Evolutionary conservation across 2,113 vertebrate species (phyloP).

Genomic region (Campylomormyrus numenius): DNA sequence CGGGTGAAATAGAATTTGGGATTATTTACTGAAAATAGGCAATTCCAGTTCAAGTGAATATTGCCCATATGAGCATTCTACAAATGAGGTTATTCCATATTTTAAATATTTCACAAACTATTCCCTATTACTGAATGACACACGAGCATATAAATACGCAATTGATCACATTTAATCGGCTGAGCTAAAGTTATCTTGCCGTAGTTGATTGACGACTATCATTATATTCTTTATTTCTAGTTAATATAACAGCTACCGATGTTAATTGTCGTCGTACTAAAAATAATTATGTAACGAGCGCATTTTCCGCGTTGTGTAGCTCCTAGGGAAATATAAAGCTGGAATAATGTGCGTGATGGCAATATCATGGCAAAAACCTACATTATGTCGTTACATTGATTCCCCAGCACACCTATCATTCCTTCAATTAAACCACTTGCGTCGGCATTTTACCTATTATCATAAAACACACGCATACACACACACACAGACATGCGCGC

Average conservation of each 20-base stretch:
- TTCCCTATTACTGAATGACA: background rate
- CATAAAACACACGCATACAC: background rate
- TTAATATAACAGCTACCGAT: background rate
- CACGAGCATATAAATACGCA: background rate
- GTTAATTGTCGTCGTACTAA: background rate
- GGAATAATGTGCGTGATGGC: background rate
- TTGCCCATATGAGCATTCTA: background rate
- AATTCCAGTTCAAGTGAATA: background rate
- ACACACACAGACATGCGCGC: background rate
- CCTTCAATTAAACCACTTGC: background rate
- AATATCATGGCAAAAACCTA: background rate
- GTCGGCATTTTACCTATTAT: background rate
- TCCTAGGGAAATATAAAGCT: background rate
- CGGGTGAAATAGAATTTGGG: background rate
- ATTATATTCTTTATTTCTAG: background rate
- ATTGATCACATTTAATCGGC: background rate
- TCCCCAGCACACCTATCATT: background rate
- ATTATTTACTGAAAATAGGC: background rate
- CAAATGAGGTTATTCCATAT: background rate
- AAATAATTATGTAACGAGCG: background rate
- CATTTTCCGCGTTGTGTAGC: background rate
- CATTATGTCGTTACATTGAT: background rate
- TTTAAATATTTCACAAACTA: background rate
- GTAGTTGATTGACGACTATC: background rate
- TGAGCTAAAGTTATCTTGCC: background rate